Evolutionary conservation across 2,113 vertebrate genomes (phyloP).

Genomic region (Pyxicephalus adspersus): DNA sequence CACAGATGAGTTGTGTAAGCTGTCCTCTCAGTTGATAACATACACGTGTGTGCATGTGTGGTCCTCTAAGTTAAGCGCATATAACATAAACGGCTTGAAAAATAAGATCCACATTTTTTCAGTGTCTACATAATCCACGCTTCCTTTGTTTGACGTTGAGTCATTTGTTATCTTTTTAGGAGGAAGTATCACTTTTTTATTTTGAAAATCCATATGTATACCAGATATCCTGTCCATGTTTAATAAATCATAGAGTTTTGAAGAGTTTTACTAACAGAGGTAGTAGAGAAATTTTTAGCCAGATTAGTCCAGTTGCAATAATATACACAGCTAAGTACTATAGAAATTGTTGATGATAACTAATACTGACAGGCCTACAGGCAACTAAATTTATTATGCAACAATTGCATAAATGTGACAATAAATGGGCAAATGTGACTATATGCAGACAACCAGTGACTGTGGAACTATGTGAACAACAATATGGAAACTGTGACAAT

Average conservation of each 20-base stretch:
- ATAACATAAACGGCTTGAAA: neutral
- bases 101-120: constrained; percentile 17
- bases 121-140: neutral
- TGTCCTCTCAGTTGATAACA: neutral
- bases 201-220: constrained; percentile 19
- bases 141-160: constrained; percentile 11
- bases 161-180: constrained; percentile 36
- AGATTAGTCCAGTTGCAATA: too few species aligned
- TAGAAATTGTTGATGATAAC: too few species aligned
- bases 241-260: neutral
- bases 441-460: too few species aligned
- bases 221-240: constrained; percentile 27
- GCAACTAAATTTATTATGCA: too few species aligned
- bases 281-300: too few species aligned
- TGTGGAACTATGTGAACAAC: too few species aligned
- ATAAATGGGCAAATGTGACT: too few species aligned
- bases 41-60: neutral
- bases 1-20: neutral
- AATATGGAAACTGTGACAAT: too few species aligned
- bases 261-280: neutral
- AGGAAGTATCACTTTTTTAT: constrained; percentile 10
- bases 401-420: too few species aligned
- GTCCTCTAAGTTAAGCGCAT: neutral
- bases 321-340: too few species aligned
- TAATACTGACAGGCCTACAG: too few species aligned